Evolutionary conservation across 2,113 vertebrate species (phyloP).

Genomic region (Dipodomys ordii): DNA sequence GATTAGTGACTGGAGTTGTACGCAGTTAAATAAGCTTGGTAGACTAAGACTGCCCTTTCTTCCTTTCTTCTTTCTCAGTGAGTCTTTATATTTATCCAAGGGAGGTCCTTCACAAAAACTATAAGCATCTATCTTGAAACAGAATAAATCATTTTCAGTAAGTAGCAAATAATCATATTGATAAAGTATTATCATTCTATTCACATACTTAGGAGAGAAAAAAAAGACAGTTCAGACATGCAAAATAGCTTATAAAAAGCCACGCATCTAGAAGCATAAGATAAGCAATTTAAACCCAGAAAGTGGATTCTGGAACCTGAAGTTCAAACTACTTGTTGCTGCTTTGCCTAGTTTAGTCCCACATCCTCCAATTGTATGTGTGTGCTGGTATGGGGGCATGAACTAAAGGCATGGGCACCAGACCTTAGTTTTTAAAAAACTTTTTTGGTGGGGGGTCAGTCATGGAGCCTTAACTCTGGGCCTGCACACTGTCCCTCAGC

Average conservation of each 20-base stretch:
- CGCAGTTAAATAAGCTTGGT: not conserved
- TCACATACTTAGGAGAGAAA: not conserved
- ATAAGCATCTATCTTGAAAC: slow-evolving; percentile 3
- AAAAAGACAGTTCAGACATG: not conserved
- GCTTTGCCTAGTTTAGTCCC: not conserved
- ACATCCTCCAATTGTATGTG: not conserved
- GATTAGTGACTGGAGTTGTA: slow-evolving; percentile 15
- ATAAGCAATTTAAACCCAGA: not conserved
- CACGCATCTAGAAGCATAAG: not conserved
- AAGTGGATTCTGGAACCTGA: not conserved
- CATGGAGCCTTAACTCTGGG: too few relatives aligned
- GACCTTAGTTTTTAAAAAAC: too few relatives aligned
- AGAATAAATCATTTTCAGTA: slow-evolving; percentile 9
- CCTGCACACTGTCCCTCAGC: too few relatives aligned
- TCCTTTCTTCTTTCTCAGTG: not conserved
- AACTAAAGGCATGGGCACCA: too few relatives aligned
- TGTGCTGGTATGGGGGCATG: too few relatives aligned
- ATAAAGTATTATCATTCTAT: not conserved
- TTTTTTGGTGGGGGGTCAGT: too few relatives aligned
- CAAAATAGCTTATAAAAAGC: not conserved
- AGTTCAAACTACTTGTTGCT: not conserved
- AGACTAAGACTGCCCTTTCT: not conserved
- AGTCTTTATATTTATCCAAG: not conserved
- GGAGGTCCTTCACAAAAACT: not conserved
- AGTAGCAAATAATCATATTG: not conserved